phyloP scores from a whole-genome alignment of 2,888 invertebrate species.

The Caenorhabditis auriculariae region DNA sequence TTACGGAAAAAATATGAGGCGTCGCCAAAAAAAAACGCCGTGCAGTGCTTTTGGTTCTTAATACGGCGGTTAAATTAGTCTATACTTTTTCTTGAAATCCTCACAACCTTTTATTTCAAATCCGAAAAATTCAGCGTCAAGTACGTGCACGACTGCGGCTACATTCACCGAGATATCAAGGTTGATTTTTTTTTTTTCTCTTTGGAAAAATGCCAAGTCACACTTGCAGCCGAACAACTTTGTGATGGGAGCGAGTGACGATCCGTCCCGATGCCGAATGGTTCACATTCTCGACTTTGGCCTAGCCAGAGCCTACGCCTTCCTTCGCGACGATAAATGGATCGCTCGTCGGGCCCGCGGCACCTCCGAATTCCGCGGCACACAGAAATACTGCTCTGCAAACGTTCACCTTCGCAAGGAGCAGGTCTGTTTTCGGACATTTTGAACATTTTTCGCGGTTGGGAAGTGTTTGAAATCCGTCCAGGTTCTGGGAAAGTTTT shows the following conservation, averaged over 20 bases:
- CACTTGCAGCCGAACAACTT: constrained; percentile 45
- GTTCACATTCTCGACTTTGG: constrained; percentile 48
- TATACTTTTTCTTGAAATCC: too few species aligned
- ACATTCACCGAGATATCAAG: constrained; percentile 42
- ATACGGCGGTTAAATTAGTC: too few species aligned
- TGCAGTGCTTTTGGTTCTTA: too few species aligned
- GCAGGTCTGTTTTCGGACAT: too few species aligned
- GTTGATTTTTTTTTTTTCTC: neutral
- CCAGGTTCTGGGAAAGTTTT: too few species aligned
- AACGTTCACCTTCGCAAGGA: constrained; percentile 46
- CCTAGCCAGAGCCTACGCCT: constrained; percentile 31
- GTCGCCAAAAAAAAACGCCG: too few species aligned
- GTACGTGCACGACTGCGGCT: constrained; percentile 42
- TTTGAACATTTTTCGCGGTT: neutral
- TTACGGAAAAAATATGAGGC: too few species aligned
- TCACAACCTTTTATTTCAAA: too few species aligned
- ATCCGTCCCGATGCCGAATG: constrained; percentile 30
- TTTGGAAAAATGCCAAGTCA: too few species aligned
- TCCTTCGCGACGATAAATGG: constrained; percentile 13
- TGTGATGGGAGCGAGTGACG: constrained; percentile 43
- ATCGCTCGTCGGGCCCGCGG: constrained; percentile 43
- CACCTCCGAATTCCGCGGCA: constrained; percentile 55
- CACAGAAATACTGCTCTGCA: constrained; percentile 51
- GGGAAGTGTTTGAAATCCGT: neutral
- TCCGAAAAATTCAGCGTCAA: constrained; percentile 36